Conservation (phyloP, 92 coral and sea anemone genomes). For the Chrysogorgia sp. region DNA sequence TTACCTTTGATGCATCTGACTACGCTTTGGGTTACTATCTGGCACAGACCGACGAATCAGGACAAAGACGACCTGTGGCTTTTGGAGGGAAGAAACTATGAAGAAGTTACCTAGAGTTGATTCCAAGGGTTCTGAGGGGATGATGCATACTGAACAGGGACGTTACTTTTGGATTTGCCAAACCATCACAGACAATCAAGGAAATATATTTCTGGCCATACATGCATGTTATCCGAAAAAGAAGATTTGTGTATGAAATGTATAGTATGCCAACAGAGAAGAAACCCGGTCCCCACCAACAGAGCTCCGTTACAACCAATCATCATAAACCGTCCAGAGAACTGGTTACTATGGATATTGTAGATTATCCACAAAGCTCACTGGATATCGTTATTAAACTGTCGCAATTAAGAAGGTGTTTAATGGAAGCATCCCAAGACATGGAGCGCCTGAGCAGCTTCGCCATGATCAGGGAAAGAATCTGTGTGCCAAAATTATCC, state of each 20-base stretch:
- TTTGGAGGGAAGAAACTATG: background rate
- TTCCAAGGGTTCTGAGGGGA: background rate
- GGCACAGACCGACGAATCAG: background rate
- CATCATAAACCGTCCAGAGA: slow-evolving; percentile 38
- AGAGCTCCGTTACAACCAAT: slow-evolving; percentile 57
- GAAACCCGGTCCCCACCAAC: slow-evolving; percentile 33
- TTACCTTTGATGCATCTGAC: background rate
- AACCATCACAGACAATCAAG: background rate
- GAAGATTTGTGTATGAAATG: too few species aligned
- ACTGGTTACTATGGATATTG: slow-evolving; percentile 57
- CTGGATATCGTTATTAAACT: slow-evolving; percentile 17
- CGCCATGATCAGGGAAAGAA: slow-evolving; percentile 56
- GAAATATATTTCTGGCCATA: background rate
- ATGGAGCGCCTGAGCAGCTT: slow-evolving; percentile 61
- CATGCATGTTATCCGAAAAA: background rate
- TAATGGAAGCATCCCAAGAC: slow-evolving; percentile 43
- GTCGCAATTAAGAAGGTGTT: slow-evolving; percentile 43
- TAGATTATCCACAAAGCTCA: slow-evolving; percentile 16
- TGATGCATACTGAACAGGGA: background rate
- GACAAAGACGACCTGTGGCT: background rate
- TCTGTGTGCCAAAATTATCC: slow-evolving; percentile 20
- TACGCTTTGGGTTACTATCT: background rate
- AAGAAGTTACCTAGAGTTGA: background rate
- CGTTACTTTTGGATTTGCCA: background rate
- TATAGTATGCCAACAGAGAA: too few species aligned